Base-by-base conservation (phyloP, 2,888 invertebrate genomes). In the Sesia bembeciformis region DNA sequence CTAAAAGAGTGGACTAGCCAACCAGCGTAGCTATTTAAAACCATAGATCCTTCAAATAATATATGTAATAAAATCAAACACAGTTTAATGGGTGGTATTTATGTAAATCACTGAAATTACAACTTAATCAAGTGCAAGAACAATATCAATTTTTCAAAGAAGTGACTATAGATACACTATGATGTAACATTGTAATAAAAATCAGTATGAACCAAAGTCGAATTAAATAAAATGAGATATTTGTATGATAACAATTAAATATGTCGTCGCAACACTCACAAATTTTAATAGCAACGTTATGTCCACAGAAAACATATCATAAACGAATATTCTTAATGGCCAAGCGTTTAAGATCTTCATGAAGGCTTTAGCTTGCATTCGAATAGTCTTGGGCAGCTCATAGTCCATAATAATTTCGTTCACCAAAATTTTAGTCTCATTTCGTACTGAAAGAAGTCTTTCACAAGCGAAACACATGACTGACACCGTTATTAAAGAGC, bases 271-370 rank as follows among this genome's bases (percentile, higher is more conserved):
- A 4, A 84, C 75, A 59, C 81, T 83, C 43, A 84, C 72, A 56
- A 83, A 84, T 53, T 82, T 84, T 6, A 84, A 64, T 65, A 84
- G 75, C 3, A 86, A 60, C 2, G 78, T 78, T 38, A 84, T 72
- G 58, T 86, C 80, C 3, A 86, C 70, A 4, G 76, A 69, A 58
- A 83, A 79, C 78, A 85, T 78, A 54, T 82, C 76, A 53, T 77
- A 84, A 3, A 79, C 65, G 39, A 62, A 70, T 4, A 81, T 67
- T 0, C 64, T 61, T 23, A 81, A 52, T 7, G 58, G 56, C 57
- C 58, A 58, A 39, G 55, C 56, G 41, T 59, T 56, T 40, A 59
- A 49, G 40, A 61, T 51, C 40, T 53, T 52, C 58, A 57, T 50
- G 52, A 61, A 59, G n/a, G 56, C 54, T 51, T 61, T 61, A 4